Percentiles rank a stretch among this genome's conserved stretches.
phyloP scores from a whole-genome alignment of 2,888 invertebrate species.

The Imbricaverruca yamaguchii region DNA sequence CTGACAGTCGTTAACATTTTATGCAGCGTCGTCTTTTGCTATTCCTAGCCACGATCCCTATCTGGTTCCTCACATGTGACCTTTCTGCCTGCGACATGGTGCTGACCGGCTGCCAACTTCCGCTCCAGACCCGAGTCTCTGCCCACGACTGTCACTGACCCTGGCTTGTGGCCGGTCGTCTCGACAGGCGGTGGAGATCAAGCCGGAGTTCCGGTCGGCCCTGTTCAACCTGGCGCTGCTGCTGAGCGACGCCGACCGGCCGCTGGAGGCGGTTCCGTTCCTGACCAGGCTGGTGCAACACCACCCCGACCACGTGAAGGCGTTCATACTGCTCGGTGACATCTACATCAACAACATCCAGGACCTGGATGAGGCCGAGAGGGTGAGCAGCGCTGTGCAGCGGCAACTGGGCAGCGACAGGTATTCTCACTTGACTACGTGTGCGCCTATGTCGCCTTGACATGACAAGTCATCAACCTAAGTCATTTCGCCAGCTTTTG shows the following conservation, averaged over 20 bases:
- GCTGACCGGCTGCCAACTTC: too few species aligned
- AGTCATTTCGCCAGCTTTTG: too few species aligned
- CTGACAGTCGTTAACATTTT: too few species aligned
- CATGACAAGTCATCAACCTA: not conserved
- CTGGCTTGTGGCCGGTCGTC: too few species aligned
- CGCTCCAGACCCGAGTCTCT: too few species aligned
- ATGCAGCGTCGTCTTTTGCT: too few species aligned
- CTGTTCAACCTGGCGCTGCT: constrained; percentile 88
- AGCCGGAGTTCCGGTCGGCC: constrained; percentile 84
- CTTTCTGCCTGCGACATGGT: too few species aligned
- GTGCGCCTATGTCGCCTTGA: not conserved
- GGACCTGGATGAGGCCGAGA: constrained; percentile 87
- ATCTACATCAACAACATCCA: constrained; percentile 94
- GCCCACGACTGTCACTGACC: too few species aligned
- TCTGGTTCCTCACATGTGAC: too few species aligned
- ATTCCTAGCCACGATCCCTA: too few species aligned
- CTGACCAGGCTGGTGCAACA: constrained; percentile 80
- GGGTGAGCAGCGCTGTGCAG: constrained; percentile 51
- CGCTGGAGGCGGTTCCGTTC: constrained; percentile 85
- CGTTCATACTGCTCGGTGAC: constrained; percentile 84
- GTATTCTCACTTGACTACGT: not conserved
- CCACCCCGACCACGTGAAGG: constrained; percentile 90
- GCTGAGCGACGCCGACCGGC: constrained; percentile 76
- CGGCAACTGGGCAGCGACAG: not conserved
- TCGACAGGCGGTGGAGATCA: constrained; percentile 43